phyloP scores from a whole-genome alignment of 2,797 vertebrate species.

The Falco cherrug region DNA sequence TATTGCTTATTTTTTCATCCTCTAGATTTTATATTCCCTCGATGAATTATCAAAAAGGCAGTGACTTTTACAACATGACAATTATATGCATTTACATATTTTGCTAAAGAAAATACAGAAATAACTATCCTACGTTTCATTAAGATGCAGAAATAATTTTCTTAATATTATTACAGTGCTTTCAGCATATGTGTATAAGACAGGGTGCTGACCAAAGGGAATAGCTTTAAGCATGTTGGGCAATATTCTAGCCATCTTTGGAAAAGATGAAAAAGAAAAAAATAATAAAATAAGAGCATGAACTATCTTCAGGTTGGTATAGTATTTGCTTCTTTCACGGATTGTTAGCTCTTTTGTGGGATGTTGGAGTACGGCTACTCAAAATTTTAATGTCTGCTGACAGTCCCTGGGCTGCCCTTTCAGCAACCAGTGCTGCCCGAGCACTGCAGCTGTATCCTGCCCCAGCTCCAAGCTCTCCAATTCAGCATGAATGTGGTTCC shows the following conservation, averaged over 20 bases:
- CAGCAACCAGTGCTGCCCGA: not conserved
- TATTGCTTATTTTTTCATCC: not conserved
- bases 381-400: rapidly evolving
- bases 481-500: not conserved
- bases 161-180: not conserved
- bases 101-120: not conserved
- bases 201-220: not conserved
- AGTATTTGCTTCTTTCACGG: not conserved
- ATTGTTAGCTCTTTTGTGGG: not conserved
- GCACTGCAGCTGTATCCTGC: rapidly evolving
- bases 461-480: no score
- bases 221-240: not conserved
- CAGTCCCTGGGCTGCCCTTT: not conserved
- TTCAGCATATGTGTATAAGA: not conserved
- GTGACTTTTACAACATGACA: not conserved
- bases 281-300: not conserved
- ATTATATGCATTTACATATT: not conserved
- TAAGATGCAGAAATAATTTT: not conserved
- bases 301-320: not conserved
- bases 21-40: not conserved
- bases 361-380: not conserved
- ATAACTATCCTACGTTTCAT: not conserved
- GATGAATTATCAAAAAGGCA: not conserved
- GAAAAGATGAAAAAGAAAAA: not conserved
- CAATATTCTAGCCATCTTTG: not conserved